phyloP scores from a whole-genome alignment of 2,888 invertebrate genomes.

The Congeria kusceri region DNA sequence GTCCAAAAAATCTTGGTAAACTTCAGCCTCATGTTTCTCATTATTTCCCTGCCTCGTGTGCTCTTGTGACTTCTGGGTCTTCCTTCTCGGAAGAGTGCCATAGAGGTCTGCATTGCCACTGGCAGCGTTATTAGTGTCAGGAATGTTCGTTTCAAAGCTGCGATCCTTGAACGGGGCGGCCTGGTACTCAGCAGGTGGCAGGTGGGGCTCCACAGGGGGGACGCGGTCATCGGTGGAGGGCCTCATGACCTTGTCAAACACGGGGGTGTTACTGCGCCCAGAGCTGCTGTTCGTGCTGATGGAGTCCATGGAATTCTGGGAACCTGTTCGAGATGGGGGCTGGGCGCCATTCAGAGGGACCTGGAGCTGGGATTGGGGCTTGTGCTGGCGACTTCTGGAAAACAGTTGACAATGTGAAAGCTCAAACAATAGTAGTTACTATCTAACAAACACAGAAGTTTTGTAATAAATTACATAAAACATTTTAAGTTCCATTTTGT shows the following conservation, averaged over 20 bases:
- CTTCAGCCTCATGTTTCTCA: conserved; percentile 69
- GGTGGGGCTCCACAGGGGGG: conserved; percentile 36
- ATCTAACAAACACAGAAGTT: too few relatives aligned
- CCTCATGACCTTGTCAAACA: conserved; percentile 51
- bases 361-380: conserved; percentile 18
- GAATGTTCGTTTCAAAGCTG: conserved; percentile 53
- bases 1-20: conserved; percentile 75
- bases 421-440: too few relatives aligned
- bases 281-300: conserved; percentile 48
- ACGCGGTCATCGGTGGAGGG: conserved; percentile 57
- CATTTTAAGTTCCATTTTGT: too few relatives aligned
- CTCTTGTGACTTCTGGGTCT: conserved; percentile 65
- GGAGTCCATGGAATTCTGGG: conserved; percentile 65
- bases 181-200: conserved; percentile 35
- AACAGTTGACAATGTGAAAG: neutral
- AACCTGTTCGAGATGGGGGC: conserved; percentile 66
- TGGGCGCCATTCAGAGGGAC: conserved; percentile 42
- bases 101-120: conserved; percentile 70
- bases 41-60: conserved; percentile 62
- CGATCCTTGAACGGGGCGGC: conserved; percentile 35
- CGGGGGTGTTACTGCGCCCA: conserved; percentile 56
- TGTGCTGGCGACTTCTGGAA: conserved; percentile 17
- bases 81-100: conserved; percentile 75
- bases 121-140: conserved; percentile 21
- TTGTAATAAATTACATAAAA: too few relatives aligned